Base-by-base conservation (phyloP, 64 coral and sea anemone genomes). In the Pocillopora damicornis region DNA sequence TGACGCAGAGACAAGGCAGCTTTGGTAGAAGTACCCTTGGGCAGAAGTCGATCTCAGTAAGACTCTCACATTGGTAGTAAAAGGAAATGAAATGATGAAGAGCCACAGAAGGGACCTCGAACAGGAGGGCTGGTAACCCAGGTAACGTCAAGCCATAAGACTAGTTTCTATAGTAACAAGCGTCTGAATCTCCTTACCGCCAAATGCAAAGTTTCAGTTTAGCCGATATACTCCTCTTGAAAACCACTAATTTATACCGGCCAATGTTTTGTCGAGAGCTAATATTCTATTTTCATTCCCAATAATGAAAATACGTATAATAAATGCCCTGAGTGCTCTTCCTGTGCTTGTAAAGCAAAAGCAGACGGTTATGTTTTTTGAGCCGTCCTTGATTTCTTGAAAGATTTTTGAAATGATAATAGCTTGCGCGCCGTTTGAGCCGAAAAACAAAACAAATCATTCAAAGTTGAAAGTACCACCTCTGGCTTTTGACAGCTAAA, bases 61-160 rank as follows among this genome's bases (percentile, higher is more conserved):
- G 18, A 37, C 35, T 58, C 81, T 72, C 81, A 72, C 81, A 85
- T 85, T 73, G 81, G 64, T 85, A 69, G 64, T 73, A 85, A 85
- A 37, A 73, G 65, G 81, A 85, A 85, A 85, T 85, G 81, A 84
- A 71, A 58, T 58, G 81, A 85, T 45, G 81, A 85, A 72, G 81
- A 17, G 38, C 26, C 64, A 85, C 63, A 72, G 80, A 83, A 83
- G 35, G 80, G 26, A 12, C 37, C 69, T 85, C 38, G 81, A 83
- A 42, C 81, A 71, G 35, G 65, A 72, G 81, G 81, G 64, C 81
- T 85, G 37, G 81, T 85, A 51, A 85, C 81, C 81, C 12, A 45
- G 81, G 81, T 65, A 85, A 85, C 81, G 81, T 85, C 81, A 85
- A 85, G 81, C 81, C 81, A 85, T 73, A 35, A 73, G 81, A 67